Base-by-base conservation (phyloP, 2,888 invertebrate species). In the Kuschelorhynchus macadamiae region DNA sequence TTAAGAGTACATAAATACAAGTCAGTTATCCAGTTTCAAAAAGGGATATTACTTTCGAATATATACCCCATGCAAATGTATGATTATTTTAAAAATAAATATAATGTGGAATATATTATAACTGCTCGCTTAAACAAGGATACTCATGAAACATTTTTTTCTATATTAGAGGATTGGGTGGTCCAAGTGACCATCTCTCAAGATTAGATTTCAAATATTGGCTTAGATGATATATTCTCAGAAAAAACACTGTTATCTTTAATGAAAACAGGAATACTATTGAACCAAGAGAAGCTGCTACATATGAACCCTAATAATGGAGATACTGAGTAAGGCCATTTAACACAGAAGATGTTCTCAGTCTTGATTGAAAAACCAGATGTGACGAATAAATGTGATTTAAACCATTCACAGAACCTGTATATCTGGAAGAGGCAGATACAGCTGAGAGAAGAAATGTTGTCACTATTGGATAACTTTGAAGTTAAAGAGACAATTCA, bases 161-260 rank as follows among this genome's bases (percentile, higher is more conserved):
- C 72, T 73, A 44, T 44, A 44, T 20, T 76, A 47, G 74, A 46
- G 72, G 59, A 33, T 71, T 74, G 70, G 76, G 75, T 32, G 73
- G 71, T n/a, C 20, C 57, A 12, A 67, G 76, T 64, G 75, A 74
- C 44, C 72, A 77, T 53, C 76, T 75, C 17, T 60, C 71, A 5
- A 70, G 74, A 4, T 30, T 75, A n/a, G 72, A 76, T 12, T 61
- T 75, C 17, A 70, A 44, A 42, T 67, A 75, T 64, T 16, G 75
- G 1, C 17, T 76, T 42, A 50, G 69, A 46, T 74, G 75, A 74
- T 77, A 69, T 53, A 73, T 77, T 59, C 56, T 76, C n/a, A 74
- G 77, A 7, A 75, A 75, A 65, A 67, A 76, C 65, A 71, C 73
- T 12, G 70, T 71, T 11, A 70, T 75, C 16, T 72, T 74, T 44